Base-by-base conservation (phyloP, 2,888 invertebrate genomes). In the Agrochola litura region DNA sequence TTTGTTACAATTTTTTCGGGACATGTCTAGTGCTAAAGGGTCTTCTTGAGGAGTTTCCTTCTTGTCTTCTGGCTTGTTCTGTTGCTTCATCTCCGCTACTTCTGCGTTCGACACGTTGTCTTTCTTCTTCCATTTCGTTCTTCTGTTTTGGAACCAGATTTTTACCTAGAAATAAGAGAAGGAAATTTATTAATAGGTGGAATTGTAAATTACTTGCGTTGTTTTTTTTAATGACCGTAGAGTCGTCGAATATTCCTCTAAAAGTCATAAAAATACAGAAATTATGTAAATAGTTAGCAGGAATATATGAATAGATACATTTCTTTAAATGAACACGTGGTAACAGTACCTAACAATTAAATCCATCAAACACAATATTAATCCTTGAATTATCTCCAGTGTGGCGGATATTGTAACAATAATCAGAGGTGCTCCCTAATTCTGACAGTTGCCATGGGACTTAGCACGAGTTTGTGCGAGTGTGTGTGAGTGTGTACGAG, bases 71-170 rank as follows among this genome's bases (percentile, higher is more conserved):
- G 95, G 94, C 75, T 96, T 96, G 90, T 93, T 96, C 86, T 96
- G 96, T 70, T 96, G 98, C 91, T 98, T 98, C 92, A 98, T 97
- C 91, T 98, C 99, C 0, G 98, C 98, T 4, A 98, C 98, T 94
- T 99, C 99, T 30, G 98, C 98, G 93, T 98, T 99, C 81, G 98
- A 98, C 75, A 99, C 98, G 96, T 99, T 99, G 95, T 99, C 99
- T 93, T 99, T 99, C 94, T 99, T 99, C 96, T 99, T 99, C 94
- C 99, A 97, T 89, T 97, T 97, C 76, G 97, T 97, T 93, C 97
- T 94, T 89, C 99, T 97, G 93, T 99, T 99, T 96, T 98, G 98
- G 94, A 99, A 99, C 98, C 98, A 98, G 87, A 98, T 98, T 96
- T 98, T 98, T 90, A 98, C 98, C 98, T 98, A 97, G 60, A 97